phyloP scores from a whole-genome alignment of 2,888 invertebrate genomes.

The Caenorhabditis sp. region DNA sequence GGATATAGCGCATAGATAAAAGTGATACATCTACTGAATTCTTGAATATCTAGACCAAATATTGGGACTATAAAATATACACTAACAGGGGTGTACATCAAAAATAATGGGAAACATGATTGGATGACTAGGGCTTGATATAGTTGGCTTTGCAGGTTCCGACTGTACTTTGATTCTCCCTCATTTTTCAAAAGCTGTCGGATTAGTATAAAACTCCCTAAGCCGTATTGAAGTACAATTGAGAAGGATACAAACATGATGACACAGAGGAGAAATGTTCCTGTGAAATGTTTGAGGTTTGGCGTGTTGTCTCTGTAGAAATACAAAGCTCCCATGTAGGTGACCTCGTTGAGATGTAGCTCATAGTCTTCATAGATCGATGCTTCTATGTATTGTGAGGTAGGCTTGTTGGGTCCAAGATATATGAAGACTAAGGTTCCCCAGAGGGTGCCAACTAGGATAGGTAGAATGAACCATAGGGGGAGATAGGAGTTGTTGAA shows the following conservation, averaged over 20 bases:
- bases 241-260: constrained; percentile 6
- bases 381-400: background rate
- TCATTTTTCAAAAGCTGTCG: background rate
- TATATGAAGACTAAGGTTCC: background rate
- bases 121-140: constrained; percentile 24
- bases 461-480: background rate
- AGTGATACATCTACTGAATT: constrained; percentile 8
- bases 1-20: constrained; percentile 17
- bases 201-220: too few relatives aligned
- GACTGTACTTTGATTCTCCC: constrained; percentile 13
- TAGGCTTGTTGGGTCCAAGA: background rate
- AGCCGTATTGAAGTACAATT: too few relatives aligned
- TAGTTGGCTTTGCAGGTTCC: constrained; percentile 16
- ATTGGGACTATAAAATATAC: constrained; percentile 12
- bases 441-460: background rate
- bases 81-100: constrained; percentile 16
- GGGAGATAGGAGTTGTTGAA: background rate
- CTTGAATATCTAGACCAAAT: constrained; percentile 9
- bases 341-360: constrained; percentile 4
- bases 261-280: background rate
- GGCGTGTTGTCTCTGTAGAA: background rate
- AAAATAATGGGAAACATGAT: constrained; percentile 12
- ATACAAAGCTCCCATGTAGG: background rate
- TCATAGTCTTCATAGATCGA: constrained; percentile 2
- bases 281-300: background rate